Conservation (phyloP, 1,140 invertebrate genomes). For the Drosophila azteca region DNA sequence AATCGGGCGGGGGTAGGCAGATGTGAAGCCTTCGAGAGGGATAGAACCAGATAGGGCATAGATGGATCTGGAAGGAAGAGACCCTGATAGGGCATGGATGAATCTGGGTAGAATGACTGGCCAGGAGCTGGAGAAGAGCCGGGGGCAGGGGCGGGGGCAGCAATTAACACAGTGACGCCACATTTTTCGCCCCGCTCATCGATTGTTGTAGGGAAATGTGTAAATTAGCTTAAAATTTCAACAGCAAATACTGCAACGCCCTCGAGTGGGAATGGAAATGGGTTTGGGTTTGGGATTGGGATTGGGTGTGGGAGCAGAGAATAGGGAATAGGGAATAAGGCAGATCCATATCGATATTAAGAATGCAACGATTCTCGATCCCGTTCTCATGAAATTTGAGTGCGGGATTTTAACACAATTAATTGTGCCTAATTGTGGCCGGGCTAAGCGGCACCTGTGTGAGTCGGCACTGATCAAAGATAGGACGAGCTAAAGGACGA, state of each 20-base stretch:
- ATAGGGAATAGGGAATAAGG: conserved; percentile 1
- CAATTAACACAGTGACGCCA: conserved; percentile 75
- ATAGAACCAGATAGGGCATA: background rate
- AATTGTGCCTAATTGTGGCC: conserved; percentile 77
- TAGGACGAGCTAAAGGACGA: conserved; percentile 36
- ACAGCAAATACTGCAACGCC: conserved; percentile 69
- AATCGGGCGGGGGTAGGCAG: conserved; percentile 38
- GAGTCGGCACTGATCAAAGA: conserved; percentile 68
- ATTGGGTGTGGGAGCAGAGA: conserved; percentile 11
- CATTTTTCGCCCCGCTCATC: conserved; percentile 53
- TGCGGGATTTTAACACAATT: conserved; percentile 76
- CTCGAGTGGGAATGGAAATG: conserved; percentile 26
- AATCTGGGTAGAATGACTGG: conserved; percentile 55
- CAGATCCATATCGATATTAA: conserved; percentile 43
- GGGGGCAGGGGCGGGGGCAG: conserved; percentile 8
- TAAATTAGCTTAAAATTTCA: conserved; percentile 78
- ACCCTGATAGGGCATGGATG: conserved; percentile 5
- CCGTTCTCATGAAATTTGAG: conserved; percentile 65
- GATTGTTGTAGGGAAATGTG: conserved; percentile 63
- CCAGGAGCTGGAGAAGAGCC: conserved; percentile 20
- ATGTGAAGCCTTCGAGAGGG: conserved; percentile 30
- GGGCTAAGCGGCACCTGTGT: conserved; percentile 57
- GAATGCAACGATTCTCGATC: conserved; percentile 6
- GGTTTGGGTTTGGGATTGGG: conserved; percentile 20
- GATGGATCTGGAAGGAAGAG: no score